Evolutionary conservation across 1,140 invertebrate genomes (phyloP), one percentile per base, ranked within the genome.

Genomic region (Drosophila pachea): DNA sequence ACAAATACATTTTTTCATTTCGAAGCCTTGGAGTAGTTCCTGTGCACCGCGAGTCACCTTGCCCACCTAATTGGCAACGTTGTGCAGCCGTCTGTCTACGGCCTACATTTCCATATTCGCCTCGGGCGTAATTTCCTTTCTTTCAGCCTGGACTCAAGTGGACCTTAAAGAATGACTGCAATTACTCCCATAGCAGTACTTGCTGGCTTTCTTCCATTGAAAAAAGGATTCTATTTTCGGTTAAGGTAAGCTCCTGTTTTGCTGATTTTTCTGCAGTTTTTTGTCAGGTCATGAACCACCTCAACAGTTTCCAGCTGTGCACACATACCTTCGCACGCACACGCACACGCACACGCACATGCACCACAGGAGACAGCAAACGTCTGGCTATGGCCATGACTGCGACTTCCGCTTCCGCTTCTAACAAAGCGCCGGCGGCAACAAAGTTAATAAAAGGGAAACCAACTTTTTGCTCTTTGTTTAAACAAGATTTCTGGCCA

Each of bases 401-500:
- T 67, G 54, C 43, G 36, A 36, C 60, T 60, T 67, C 68, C 54
- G 63, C 16, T 66, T 67, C 48, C 43, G 63, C 59, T 42, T 61
- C 16, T 43, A 38, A 55, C 50, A 67, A 67, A 68, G 38, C 52
- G 69, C 69, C 56, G 22, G 8, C 11, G 52, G 69, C 56, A 22
- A 72, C 56, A 38, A 72, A 68, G 50, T 72, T 72, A 72, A 72
- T 72, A 72, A 72, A 72, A 49, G 47, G 8, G 54, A 53, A 49
- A 50, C 33, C 48, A 68, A 73, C 65, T 58, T 45, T 63, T 52
- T 63, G 33, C 53, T 40, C 58, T 64, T 73, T 73, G 59, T 63
- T 68, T 63, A 47, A 73, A 73, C 58, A 62, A 68, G 66, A 65
- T 68, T 68, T 61, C 14, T 52, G 38, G 66, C 40, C 66, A 33